A percentile compares a stretch with the other conserved stretches of the same genome.
Conservation (phyloP, 2,113 vertebrate genomes). For the Ancistrus triradiatus region DNA sequence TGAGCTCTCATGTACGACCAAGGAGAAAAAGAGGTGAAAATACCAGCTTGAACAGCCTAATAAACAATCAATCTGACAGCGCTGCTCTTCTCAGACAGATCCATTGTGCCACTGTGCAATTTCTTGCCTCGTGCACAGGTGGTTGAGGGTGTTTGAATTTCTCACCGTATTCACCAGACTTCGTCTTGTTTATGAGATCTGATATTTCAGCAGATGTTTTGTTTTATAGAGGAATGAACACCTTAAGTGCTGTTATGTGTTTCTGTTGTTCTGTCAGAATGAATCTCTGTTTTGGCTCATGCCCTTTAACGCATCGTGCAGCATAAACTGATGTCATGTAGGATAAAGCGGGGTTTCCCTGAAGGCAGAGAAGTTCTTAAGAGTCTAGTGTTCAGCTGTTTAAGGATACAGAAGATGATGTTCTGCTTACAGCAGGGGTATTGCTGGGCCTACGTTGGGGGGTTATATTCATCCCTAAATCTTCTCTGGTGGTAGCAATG, state of each 20-base stretch:
- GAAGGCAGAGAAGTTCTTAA: too few species aligned
- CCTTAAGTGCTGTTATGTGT: background rate
- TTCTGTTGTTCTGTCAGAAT: background rate
- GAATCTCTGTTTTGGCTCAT: background rate
- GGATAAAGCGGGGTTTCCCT: background rate
- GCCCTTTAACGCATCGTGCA: background rate
- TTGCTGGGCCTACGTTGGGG: too few species aligned
- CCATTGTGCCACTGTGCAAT: slow-evolving; percentile 15
- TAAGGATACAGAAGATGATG: too few species aligned
- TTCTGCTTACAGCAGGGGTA: too few species aligned
- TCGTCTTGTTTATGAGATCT: slow-evolving; percentile 28
- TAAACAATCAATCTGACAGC: slow-evolving; percentile 36
- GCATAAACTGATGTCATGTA: slow-evolving; percentile 4
- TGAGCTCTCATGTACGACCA: slow-evolving; percentile 24
- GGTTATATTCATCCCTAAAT: too few species aligned
- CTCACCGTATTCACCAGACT: slow-evolving; percentile 48
- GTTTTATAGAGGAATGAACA: slow-evolving; percentile 18
- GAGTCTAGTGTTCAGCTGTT: too few species aligned
- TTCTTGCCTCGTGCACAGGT: slow-evolving; percentile 17
- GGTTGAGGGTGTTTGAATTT: slow-evolving; percentile 48
- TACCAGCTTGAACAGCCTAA: slow-evolving; percentile 27
- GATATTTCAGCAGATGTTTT: background rate
- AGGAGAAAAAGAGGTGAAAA: slow-evolving; percentile 17
- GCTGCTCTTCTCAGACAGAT: slow-evolving; percentile 28
- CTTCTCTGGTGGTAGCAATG: too few species aligned